Base-by-base conservation (phyloP, 2,113 vertebrate species). In the Petroica traversi region DNA sequence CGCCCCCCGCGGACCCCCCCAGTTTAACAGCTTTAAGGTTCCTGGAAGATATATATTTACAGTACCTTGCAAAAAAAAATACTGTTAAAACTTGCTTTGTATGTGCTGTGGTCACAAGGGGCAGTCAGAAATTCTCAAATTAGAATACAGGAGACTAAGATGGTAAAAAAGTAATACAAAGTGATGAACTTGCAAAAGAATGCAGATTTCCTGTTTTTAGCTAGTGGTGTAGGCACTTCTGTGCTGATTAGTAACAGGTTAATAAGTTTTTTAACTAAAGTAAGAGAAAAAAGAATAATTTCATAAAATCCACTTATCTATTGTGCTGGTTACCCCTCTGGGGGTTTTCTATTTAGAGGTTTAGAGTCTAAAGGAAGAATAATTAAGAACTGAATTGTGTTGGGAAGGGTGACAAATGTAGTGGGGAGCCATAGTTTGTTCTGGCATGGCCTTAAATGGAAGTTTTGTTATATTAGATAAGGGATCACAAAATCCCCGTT, bases 401-500 rank as follows among this genome's bases (percentile, higher is more conserved):
- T 82, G 83, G 76, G 85, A 94, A 66, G 63, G n/a, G 40, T 83
- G 83, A 88, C 81, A 96, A 94, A 88, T 89, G 38, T 95, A 92
- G 81, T 7, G 18, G 40, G 59, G 43, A 93, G 36, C 29, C 68
- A 31, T 41, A 74, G 59, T 66, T 93, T 92, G 38, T 88, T 95
- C 71, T 79, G 85, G 63, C 43, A 90, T 77, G 22, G 68, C 52
- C 85, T 93, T 93, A 88, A 94, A 92, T 93, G 34, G 51, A 90
- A 83, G 41, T 67, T 77, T 74, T 1, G 4, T 71, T 94, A 77
- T 97, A 97, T 97, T 96, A 96, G 94, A 86, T 96, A 74, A 95
- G 96, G 93, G 96, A 97, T 95, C 88, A 84, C 78, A 85, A 96
- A 97, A 92, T 97, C 95, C 93, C 95, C 11, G 2, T 91, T 96